A percentile compares a stretch with the other conserved stretches of the same genome.
These are phyloP conservation scores for Antechinus flavipes DNA, from an alignment of 2,113 vertebrate genomes.

Conservation along the genomic window DNA sequence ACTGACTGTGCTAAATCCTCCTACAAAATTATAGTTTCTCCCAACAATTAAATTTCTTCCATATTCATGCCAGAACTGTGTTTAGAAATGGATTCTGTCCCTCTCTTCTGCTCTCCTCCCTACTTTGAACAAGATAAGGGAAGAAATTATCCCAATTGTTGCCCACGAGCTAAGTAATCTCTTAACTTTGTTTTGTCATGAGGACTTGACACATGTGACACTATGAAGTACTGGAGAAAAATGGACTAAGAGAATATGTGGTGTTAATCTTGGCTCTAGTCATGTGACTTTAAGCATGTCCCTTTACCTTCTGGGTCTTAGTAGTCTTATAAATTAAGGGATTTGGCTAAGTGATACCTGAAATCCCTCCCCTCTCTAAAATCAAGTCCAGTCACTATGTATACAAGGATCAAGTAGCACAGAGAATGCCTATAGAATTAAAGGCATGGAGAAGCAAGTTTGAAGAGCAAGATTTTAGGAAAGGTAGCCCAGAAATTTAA, in stretches of 20 bases:
- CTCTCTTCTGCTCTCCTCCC: not conserved
- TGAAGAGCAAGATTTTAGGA: not conserved
- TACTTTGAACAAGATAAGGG: conserved; percentile 4
- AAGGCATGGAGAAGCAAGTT: not conserved
- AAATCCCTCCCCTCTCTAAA: not conserved
- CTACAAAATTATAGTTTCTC: conserved; percentile 49
- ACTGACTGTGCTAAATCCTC: conserved; percentile 22
- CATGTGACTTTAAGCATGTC: not conserved
- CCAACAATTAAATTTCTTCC: conserved; percentile 35
- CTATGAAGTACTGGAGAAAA: not conserved
- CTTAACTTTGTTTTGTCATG: not conserved
- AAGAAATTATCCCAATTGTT: not conserved
- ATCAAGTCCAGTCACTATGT: not conserved
- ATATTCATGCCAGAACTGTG: conserved; percentile 1
- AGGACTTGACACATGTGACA: not conserved
- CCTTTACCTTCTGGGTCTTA: not conserved
- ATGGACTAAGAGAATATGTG: not conserved
- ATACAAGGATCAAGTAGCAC: not conserved
- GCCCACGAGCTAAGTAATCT: not conserved
- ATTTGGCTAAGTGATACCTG: too few species aligned
- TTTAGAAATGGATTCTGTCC: conserved; percentile 20
- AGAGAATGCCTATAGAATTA: not conserved
- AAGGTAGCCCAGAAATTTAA: not conserved
- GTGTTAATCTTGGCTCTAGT: not conserved
- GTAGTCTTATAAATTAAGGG: too few species aligned